Evolutionary conservation across 2,113 vertebrate species (phyloP).

Genomic region (Chaetodon auriga): DNA sequence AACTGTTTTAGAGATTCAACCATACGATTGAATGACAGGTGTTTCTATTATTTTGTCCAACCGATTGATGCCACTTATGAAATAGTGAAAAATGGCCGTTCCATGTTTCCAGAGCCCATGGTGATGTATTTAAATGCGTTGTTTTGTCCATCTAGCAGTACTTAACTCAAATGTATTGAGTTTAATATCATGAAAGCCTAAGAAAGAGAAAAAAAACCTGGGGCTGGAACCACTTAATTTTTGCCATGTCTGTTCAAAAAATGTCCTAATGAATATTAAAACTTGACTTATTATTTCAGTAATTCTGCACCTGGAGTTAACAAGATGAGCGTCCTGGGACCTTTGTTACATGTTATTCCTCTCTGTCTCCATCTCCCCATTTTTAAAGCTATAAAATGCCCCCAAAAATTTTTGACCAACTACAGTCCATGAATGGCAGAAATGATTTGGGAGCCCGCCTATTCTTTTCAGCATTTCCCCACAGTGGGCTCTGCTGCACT

Average conservation of each 20-base stretch:
- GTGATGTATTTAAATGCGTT: no score
- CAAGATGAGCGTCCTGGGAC: not conserved
- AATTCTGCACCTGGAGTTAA: not conserved
- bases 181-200: not conserved
- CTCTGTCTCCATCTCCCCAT: not conserved
- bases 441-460: not conserved
- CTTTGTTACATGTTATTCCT: not conserved
- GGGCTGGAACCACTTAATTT: no score
- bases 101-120: no score
- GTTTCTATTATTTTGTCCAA: not conserved
- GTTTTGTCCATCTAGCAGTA: no score
- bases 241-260: no score
- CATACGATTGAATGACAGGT: not conserved
- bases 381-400: not conserved
- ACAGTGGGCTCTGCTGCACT: conserved; percentile 21
- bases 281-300: not conserved
- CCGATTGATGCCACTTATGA: not conserved
- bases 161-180: no score
- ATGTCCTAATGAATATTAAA: no score
- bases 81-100: no score
- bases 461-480: conserved; percentile 16
- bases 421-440: conserved; percentile 2
- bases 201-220: no score
- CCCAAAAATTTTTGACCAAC: not conserved
- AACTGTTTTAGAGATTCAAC: no score